Conservation (phyloP, 2,113 vertebrate genomes). For the Brachirus orientalis region DNA sequence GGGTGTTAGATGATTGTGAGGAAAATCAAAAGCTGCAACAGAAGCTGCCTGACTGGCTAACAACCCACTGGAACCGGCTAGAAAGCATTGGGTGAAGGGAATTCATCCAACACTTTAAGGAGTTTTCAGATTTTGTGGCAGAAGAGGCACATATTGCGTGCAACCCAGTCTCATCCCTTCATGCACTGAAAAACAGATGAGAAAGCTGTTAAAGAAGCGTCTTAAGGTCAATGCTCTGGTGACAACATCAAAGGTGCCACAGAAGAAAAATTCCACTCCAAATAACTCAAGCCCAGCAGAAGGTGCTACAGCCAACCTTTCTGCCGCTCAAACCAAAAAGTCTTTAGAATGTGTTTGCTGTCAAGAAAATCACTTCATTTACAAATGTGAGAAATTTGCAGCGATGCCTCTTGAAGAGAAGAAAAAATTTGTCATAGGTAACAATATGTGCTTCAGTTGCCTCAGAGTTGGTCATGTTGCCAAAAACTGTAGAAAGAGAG, state of each 20-base stretch:
- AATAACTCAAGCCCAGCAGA: neutral
- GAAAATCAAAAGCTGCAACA: constrained; percentile 9
- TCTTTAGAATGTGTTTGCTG: neutral
- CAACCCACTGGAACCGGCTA: constrained; percentile 4
- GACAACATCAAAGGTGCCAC: neutral
- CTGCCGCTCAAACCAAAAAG: neutral
- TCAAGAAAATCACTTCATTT: constrained; percentile 5
- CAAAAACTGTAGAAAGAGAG: constrained; percentile 1
- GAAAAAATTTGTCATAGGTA: neutral
- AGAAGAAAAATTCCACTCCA: neutral
- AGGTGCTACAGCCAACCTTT: neutral
- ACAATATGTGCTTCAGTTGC: constrained; percentile 22
- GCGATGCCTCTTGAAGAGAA: neutral
- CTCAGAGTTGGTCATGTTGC: constrained; percentile 1
- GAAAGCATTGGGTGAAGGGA: constrained; percentile 1
- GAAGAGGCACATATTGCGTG: constrained; percentile 1
- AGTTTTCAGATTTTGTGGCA: constrained; percentile 6
- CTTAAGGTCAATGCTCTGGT: neutral
- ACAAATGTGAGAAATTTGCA: constrained; percentile 5
- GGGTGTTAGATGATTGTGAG: constrained; percentile 3
- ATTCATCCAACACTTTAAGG: neutral
- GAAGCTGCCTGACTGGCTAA: constrained; percentile 15
- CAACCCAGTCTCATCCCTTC: constrained; percentile 6
- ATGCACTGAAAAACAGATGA: neutral
- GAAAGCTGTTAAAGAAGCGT: neutral